Percentiles rank a stretch among this genome's conserved stretches.
These are phyloP conservation scores for Electrophaes corylata DNA, from an alignment of 2,888 invertebrate genomes.

Conservation along the genomic window DNA sequence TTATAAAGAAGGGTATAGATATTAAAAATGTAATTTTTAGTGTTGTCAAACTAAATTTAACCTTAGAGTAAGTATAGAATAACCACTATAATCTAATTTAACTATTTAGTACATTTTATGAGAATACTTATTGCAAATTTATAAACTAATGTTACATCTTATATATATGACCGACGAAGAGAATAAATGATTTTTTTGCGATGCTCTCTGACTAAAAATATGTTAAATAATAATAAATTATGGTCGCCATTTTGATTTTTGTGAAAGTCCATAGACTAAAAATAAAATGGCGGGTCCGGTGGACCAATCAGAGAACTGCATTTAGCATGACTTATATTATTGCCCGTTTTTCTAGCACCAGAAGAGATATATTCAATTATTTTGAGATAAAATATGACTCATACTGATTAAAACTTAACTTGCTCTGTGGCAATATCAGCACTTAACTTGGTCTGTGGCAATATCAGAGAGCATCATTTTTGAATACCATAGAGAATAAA, in stretches of 20 bases:
- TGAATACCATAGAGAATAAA: constrained; percentile 19
- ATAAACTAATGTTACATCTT: constrained; percentile 15
- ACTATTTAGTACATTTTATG: constrained; percentile 8
- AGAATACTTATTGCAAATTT: constrained; percentile 24
- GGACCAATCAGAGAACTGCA: background rate
- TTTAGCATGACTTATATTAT: no score
- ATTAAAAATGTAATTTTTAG: background rate
- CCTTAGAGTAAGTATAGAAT: background rate
- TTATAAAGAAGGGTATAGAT: no score
- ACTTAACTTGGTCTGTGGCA: background rate
- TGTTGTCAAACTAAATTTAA: background rate
- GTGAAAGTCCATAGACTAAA: background rate
- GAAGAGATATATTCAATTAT: no score
- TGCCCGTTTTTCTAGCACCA: no score
- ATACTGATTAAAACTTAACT: no score
- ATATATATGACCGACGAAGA: background rate
- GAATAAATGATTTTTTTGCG: constrained; percentile 32
- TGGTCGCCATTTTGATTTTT: no score
- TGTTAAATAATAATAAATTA: background rate
- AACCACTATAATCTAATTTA: background rate
- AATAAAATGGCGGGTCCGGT: background rate
- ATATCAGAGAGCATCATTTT: constrained; percentile 37
- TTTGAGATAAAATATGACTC: no score
- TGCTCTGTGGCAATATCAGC: no score
- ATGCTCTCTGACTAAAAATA: constrained; percentile 17